Evolutionary conservation across 2,888 invertebrate genomes (phyloP), one percentile per base, ranked within the genome.

Genomic region (Morpho helenor): DNA sequence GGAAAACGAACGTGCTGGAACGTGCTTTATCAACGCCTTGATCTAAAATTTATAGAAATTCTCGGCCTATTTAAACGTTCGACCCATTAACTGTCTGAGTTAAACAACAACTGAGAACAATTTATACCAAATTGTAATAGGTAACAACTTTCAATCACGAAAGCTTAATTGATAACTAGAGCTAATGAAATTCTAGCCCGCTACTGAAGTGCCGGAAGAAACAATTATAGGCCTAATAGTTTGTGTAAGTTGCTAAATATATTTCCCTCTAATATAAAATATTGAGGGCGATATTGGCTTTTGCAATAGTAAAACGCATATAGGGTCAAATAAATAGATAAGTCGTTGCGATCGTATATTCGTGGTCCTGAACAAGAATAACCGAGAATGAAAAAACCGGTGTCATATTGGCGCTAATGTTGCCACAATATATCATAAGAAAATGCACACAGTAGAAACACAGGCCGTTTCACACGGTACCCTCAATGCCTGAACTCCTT

Each of bases 1-100:
- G 10, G 10, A 49, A 53, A 53, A 31, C 7, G 41, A 41, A 22
- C 31, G 39, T 3, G 46, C n/a, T 39, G 39, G 72, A 71, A 80
- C 78, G 77, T 80, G 82, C 79, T 75, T 79, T 82, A 84, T 85
- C 82, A 74, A 72, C 71, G 74, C 77, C 74, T 75, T 69, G 75
- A 84, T 83, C 80, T 70, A 66, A 68, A 77, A 77, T 79, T 82
- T 79, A 59, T 23, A 16, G 45, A 80, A 81, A 84, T 45, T 45
- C 9, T 84, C 80, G 80, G 75, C 76, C 72, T 72, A 77, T 74
- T 81, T 76, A 73, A 71, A 66, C 69, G 72, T 71, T 73, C 70
- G 66, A 75, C 75, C 72, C 79, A 75, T 78, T 76, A 74, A 61
- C 59, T 75, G 16, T 16, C 16, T 16, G 16, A 16, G 16, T 16